Evolutionary conservation across 2,797 vertebrate species (phyloP), one percentile per base, ranked within the genome.

Genomic region (Philypnodon macrostomus): DNA sequence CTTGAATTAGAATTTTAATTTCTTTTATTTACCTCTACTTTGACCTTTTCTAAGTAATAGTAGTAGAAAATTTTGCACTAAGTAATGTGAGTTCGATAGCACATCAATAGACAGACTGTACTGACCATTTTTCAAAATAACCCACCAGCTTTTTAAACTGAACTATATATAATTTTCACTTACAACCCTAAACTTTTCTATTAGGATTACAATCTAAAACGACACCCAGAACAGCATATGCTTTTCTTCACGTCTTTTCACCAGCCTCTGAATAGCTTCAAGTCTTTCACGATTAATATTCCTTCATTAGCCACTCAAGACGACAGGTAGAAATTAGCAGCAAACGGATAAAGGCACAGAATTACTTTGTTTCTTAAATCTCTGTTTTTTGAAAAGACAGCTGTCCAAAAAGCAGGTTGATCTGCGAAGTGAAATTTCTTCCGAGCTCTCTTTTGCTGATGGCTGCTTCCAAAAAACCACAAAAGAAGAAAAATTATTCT

Each of bases 401-500:
- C 70, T 77, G 77, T 80, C 68, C 69, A 79, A 77, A n/a, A 77
- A 47, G 79, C 60, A 16, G 64, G 65, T 71, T 76, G 70, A 77
- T 76, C 74, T 66, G 70, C 54, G 52, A 52, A 71, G 69, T 77
- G 52, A 80, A 74, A 66, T 70, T 45, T 66, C 63, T 15, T 3
- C 12, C 10, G 70, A 69, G 71, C 41, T 34, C 49, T 80, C 53
- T 58, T 80, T 73, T 73, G 32, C 73, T 66, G 70, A 74, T 50
- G 62, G 62, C 51, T 53, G 57, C 30, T 35, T 69, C 44, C 76
- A 81, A 74, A 40, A 33, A 15, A 26, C 36, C 59, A 47, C 70
- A 56, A 67, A 77, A 70, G 53, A 58, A 66, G 47, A 61, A 30
- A 42, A 46, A 68, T 69, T 70, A 48, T 51, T 69, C 63, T 77